Base-by-base conservation (phyloP, 2,888 invertebrate genomes). In the Busseola fusca region DNA sequence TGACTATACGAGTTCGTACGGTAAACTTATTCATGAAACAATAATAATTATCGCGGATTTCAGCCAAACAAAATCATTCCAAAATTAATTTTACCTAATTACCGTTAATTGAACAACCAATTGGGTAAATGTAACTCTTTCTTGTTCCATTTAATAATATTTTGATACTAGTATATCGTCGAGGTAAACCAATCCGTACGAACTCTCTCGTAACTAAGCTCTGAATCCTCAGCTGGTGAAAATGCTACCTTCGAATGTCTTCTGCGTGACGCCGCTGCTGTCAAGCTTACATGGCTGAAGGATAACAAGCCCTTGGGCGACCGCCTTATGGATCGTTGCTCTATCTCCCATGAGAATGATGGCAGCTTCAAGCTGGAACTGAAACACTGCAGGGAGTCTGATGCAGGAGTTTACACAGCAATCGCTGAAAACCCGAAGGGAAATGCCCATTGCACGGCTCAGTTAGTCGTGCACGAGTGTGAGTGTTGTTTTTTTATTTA, bases 341-440 rank as follows among this genome's bases (percentile, higher is more conserved):
- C 95, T 80, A 96, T 97, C 82, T 96, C 97, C 12, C 96, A 96
- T 66, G 96, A 96, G 21, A 94, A 96, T 34, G 96, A 96, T 45
- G 96, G 96, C 69, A 91, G 91, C 5, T 97, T 97, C 91, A 97
- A 97, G 71, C 95, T 99, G 83, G 96, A 97, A 85, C 96, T 98
- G 80, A 96, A 97, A 87, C 98, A 98, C 90, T 97, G 97, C 86
- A 94, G 96, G 76, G 96, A 97, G 85, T 97, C 96, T 42, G 99
- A 99, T 92, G 96, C 97, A n/a, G 99, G 98, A 64, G 96, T 98
- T 58, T 99, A 99, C 92, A 98, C 98, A 0, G 98, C 98, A 60
- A 97, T 98, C 80, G 99, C 99, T 30, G 97, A 97, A 73, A 98
- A 98, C 88, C 96, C 96, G 40, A 96, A 97, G 72, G 98, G 98